A percentile compares a stretch with the other conserved stretches of the same genome.
These are phyloP conservation scores for Sicus ferrugineus DNA, from an alignment of 2,888 invertebrate genomes.

Conservation along the genomic window DNA sequence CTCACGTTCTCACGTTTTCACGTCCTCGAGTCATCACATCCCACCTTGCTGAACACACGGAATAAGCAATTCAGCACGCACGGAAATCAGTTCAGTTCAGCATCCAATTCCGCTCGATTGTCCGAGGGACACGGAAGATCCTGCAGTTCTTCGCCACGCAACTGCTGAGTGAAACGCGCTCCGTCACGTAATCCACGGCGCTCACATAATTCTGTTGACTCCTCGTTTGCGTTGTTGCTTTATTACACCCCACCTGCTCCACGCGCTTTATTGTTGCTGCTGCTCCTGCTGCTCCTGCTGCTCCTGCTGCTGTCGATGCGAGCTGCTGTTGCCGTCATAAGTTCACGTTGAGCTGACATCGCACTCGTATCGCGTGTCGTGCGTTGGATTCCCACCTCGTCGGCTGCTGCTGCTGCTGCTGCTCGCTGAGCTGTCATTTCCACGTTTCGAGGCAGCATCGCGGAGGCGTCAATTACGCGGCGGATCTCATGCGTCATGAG, in stretches of 20 bases:
- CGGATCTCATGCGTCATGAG: not conserved
- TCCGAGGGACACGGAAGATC: not conserved
- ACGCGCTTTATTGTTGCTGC: too few relatives aligned
- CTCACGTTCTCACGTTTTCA: too few relatives aligned
- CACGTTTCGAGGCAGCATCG: not conserved
- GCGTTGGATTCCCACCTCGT: not conserved
- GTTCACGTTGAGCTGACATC: constrained; percentile 6
- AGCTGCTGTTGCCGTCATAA: constrained; percentile 1
- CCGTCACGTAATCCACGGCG: too few relatives aligned
- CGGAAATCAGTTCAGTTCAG: constrained; percentile 20
- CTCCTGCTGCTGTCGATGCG: not conserved
- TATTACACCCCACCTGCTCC: too few relatives aligned
- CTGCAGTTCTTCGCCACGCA: not conserved
- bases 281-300: too few relatives aligned
- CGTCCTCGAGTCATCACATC: not conserved
- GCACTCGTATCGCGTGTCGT: not conserved
- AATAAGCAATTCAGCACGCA: constrained; percentile 15
- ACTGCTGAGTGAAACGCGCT: not conserved
- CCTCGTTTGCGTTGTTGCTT: too few relatives aligned
- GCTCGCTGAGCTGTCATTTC: not conserved
- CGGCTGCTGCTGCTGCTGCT: not conserved
- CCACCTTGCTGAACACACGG: not conserved
- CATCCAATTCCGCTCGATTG: constrained; percentile 2
- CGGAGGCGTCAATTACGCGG: not conserved
- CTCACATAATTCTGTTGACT: too few relatives aligned